These are phyloP conservation scores for Azorinus chamasolen DNA, from an alignment of 2,888 invertebrate species.

Conservation along the genomic window DNA sequence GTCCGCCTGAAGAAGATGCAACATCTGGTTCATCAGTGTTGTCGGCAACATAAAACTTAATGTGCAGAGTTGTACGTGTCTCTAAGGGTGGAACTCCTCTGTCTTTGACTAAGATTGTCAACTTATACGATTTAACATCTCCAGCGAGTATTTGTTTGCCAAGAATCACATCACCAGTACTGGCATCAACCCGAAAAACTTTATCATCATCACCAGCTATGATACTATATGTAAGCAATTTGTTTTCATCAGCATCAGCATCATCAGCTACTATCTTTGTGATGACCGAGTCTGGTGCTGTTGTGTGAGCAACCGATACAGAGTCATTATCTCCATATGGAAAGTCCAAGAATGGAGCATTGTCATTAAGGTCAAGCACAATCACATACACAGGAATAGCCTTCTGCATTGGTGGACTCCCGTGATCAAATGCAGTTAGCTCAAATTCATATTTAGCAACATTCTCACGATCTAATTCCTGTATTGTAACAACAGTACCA, in stretches of 20 bases:
- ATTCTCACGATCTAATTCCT: constrained; percentile 71
- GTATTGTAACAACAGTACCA: constrained; percentile 69
- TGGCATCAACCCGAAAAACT: constrained; percentile 57
- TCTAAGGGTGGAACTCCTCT: constrained; percentile 51
- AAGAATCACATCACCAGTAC: constrained; percentile 61
- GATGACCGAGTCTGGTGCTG: constrained; percentile 48
- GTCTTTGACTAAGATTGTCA: constrained; percentile 66
- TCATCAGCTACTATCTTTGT: constrained; percentile 61
- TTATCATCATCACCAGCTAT: constrained; percentile 38
- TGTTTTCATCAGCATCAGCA: constrained; percentile 61
- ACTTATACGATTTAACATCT: constrained; percentile 57
- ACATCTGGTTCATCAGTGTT: not conserved
- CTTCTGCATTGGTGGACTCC: constrained; percentile 63
- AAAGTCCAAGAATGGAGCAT: constrained; percentile 75
- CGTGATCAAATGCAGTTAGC: constrained; percentile 72
- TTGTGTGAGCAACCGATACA: constrained; percentile 66
- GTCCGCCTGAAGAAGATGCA: constrained; percentile 33
- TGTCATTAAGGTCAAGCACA: constrained; percentile 74
- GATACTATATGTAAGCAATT: constrained; percentile 57
- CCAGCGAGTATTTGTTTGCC: constrained; percentile 44
- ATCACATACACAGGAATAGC: constrained; percentile 68
- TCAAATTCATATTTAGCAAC: constrained; percentile 63
- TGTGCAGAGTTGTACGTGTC: constrained; percentile 56
- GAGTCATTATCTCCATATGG: constrained; percentile 73
- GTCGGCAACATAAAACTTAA: constrained; percentile 60